Base-by-base conservation (phyloP, 1,140 invertebrate genomes). In the Augochlora pura region DNA sequence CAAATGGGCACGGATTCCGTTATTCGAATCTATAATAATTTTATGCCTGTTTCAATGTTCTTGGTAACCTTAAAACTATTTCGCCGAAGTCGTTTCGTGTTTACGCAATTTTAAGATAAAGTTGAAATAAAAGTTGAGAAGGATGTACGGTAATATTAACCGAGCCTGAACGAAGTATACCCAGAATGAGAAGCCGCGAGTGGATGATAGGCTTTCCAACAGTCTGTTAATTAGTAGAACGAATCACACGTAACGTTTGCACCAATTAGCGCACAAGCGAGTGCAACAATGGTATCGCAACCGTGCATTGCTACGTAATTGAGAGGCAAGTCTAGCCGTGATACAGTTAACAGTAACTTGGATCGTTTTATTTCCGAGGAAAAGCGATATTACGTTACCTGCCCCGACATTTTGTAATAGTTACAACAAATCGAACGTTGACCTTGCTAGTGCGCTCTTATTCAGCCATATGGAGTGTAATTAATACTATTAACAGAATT, bases 261-360 rank as follows among this genome's bases (percentile, higher is more conserved):
- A 60, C 57, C 65, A 84, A 84, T 84, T 83, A 80, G 69, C 57
- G 66, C 63, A 80, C 66, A 83, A 62, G 54, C 39, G 38, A 49
- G 25, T 62, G 66, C 83, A 80, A 84, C 76, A 84, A 84, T 80
- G 62, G 81, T 49, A 64, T 75, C 57, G 65, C 69, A 39, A 84
- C 78, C 52, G 52, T 60, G 62, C n/a, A 32, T 54, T 9, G 75
- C 69, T 62, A 78, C 82, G 57, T 82, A 82, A 82, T 82, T 59
- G 82, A 49, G 54, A 16, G 27, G 57, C 57, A 74, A 64, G 46
- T 38, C 62, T 39, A 25, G 9, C 21, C 32, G 23, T 3, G 38
- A 14, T 46, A 65, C 49, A 32, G 14, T 73, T 73, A 21, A 65
- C 77, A 64, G 73, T 78, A 73, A 73, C 27, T 14, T 59, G 68